These are phyloP conservation scores for Bucorvus abyssinicus DNA, from an alignment of 2,797 vertebrate species.

Conservation along the genomic window DNA sequence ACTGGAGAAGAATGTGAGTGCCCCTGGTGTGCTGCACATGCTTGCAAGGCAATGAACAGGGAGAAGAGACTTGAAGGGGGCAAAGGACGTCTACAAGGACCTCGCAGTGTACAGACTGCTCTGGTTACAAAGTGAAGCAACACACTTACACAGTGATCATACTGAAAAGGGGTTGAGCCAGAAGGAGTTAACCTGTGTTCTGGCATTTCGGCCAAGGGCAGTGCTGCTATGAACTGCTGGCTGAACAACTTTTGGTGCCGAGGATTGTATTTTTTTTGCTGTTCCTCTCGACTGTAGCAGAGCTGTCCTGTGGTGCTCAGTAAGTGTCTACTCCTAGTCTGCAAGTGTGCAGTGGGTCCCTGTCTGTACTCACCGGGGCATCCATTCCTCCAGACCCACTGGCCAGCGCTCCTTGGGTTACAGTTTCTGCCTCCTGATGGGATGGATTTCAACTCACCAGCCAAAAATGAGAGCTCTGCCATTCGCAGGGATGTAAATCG, in stretches of 20 bases:
- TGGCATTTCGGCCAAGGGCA: neutral
- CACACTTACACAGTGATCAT: accelerated
- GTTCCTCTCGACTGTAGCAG: neutral
- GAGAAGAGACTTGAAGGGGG: neutral
- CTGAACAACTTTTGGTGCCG: neutral
- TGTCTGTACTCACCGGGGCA: accelerated
- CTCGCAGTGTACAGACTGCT: neutral
- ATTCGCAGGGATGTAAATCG: neutral
- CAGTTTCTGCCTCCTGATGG: neutral
- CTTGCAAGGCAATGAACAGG: neutral
- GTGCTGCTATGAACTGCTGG: neutral
- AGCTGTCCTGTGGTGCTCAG: neutral
- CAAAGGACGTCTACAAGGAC: neutral
- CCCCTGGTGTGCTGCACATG: accelerated
- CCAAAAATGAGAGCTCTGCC: neutral
- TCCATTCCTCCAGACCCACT: accelerated
- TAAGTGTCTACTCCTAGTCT: accelerated
- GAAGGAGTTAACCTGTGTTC: neutral
- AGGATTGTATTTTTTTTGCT: neutral
- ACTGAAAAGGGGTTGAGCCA: neutral
- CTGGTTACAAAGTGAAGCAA: neutral
- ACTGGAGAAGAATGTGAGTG: neutral
- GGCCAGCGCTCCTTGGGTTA: neutral
- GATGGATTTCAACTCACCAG: neutral
- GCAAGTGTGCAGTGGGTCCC: neutral